Base-by-base conservation (phyloP, 1,140 invertebrate genomes). In the Pachypeltis micranthus region DNA sequence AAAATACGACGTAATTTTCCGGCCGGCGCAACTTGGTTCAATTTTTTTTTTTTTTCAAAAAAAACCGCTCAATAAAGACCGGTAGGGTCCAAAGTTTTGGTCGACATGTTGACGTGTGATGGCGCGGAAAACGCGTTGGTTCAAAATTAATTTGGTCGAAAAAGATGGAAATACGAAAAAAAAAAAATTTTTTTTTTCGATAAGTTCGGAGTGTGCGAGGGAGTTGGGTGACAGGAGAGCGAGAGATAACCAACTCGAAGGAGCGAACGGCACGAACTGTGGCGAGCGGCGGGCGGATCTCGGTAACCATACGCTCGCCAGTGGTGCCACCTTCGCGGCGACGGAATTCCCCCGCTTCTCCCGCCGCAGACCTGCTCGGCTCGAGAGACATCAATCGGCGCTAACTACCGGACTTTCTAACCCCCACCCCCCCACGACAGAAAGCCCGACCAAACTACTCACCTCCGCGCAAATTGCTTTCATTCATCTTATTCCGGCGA, bases 201-300 rank as follows among this genome's bases (percentile, higher is more conserved):
- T n/a, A n/a, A n/a, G n/a, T n/a, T n/a, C 31, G 31, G 16, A 39
- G 31, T 7, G 7, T 39, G 31, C 16, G 31, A 39, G 7, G 7
- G 31, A 39, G n/a, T n/a, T n/a, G n/a, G n/a, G n/a, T n/a, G n/a
- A n/a, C n/a, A n/a, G n/a, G n/a, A n/a, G n/a, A n/a, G n/a, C n/a
- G n/a, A n/a, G n/a, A n/a, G n/a, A n/a, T n/a, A 51, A 21, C 23
- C 21, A 10, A 7, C 47, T 51, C 47, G 7, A 21, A 14, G n/a
- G 47, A 51, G 47, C 47, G 23, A 51, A 16, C 47, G 47, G 19
- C 47, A 51, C 47, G 47, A 16, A 51, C 47, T 51, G 47, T 51
- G 47, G 12, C 10, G 4, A 10, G 7, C 4, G 12, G 12, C 47
- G 4, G 47, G 47, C 47, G 47, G 47, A 21, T 21, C 47, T 21